Conservation (phyloP, 2,797 vertebrate genomes). For the Malacoctenus gilli region DNA sequence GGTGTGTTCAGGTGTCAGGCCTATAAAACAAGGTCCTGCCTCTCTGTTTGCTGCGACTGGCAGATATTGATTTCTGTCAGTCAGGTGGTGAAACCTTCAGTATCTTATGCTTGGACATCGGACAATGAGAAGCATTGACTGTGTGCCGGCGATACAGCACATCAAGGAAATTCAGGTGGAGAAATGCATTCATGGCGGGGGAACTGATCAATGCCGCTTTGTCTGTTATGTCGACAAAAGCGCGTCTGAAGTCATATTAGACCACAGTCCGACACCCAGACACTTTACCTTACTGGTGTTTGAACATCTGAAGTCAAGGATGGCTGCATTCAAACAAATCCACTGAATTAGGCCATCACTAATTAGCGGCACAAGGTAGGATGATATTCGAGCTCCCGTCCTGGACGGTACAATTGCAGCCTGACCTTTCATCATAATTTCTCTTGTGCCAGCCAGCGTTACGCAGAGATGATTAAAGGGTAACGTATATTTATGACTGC, state of each 20-base stretch:
- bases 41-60: conserved; percentile 38
- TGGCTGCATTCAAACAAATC: conserved; percentile 22
- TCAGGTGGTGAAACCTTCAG: conserved; percentile 35
- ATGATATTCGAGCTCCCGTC: conserved; percentile 22
- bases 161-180: conserved; percentile 30
- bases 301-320: conserved; percentile 27
- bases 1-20: conserved; percentile 43
- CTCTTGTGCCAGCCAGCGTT: conserved; percentile 5
- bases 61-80: conserved; percentile 62
- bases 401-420: conserved; percentile 25
- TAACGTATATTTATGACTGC: conserved; percentile 39
- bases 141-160: conserved; percentile 35
- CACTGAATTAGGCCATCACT: conserved; percentile 36
- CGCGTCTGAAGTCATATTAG: conserved; percentile 15
- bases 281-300: conserved; percentile 4
- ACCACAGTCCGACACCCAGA: conserved; percentile 10
- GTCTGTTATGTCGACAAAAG: conserved; percentile 18
- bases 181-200: conserved; percentile 35
- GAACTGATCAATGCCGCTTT: conserved; percentile 39
- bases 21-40: conserved; percentile 38
- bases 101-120: conserved; percentile 40
- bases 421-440: conserved; percentile 43
- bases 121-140: conserved; percentile 38
- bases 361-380: conserved; percentile 26
- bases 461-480: conserved; percentile 40